A percentile compares a stretch with the other conserved stretches of the same genome.
Evolutionary conservation across 2,797 vertebrate species (phyloP).

Genomic region (Leptodactylus fallax): DNA sequence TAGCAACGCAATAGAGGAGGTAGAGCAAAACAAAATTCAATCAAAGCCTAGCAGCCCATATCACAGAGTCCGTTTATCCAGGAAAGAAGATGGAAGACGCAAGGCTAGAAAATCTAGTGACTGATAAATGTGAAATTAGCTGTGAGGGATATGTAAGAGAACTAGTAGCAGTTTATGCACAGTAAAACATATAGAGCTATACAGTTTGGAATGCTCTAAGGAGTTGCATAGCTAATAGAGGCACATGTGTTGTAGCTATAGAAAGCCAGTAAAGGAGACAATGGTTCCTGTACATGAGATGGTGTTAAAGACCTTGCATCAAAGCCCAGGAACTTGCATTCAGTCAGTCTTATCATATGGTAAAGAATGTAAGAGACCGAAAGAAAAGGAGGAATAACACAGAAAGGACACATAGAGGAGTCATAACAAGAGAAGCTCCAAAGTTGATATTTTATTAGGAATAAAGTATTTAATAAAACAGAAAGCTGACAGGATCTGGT

Average conservation of each 20-base stretch:
- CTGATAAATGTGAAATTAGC: slow-evolving; percentile 25
- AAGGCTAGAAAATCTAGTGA: slow-evolving; percentile 21
- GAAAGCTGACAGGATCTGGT: too few species aligned
- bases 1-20: not conserved
- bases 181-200: not conserved
- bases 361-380: too few species aligned
- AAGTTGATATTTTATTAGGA: too few species aligned
- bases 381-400: too few species aligned
- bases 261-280: too few species aligned
- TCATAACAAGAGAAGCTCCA: too few species aligned
- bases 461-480: too few species aligned
- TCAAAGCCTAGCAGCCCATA: slow-evolving; percentile 17
- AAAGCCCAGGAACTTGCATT: too few species aligned
- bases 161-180: not conserved
- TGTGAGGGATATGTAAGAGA: not conserved
- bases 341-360: too few species aligned
- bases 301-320: too few species aligned
- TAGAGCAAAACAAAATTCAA: slow-evolving; percentile 20
- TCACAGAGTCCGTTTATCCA: slow-evolving; percentile 24
- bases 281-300: not conserved
- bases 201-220: not conserved
- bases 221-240: not conserved
- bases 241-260: not conserved
- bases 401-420: too few species aligned
- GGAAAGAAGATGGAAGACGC: not conserved